Evolutionary conservation across 2,797 vertebrate genomes (phyloP).

Genomic region (Mus spretus): DNA sequence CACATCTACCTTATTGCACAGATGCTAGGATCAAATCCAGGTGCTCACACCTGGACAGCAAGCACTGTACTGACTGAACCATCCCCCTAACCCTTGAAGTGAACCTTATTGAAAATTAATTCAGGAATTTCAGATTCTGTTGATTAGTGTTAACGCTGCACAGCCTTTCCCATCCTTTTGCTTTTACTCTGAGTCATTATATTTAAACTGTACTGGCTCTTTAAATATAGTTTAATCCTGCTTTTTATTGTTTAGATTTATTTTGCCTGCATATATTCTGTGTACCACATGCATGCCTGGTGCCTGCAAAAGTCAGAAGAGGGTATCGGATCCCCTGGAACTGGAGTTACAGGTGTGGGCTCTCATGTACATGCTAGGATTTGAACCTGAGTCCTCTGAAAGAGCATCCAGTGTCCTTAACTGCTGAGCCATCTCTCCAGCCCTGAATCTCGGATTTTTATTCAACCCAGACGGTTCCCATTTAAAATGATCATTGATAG

Average conservation of each 20-base stretch:
- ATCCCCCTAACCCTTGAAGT: not conserved
- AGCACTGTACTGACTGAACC: not conserved
- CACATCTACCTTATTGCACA: not conserved
- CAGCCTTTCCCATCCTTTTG: not conserved
- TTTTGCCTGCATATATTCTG: not conserved
- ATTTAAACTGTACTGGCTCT: not conserved
- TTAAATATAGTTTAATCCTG: not conserved
- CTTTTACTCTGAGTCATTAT: not conserved
- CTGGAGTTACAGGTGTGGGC: not conserved
- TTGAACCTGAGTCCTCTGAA: not conserved
- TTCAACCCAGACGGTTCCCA: not conserved
- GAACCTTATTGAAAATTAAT: constrained; percentile 7
- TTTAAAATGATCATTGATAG: not conserved
- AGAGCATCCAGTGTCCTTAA: not conserved
- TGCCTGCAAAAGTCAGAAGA: not conserved
- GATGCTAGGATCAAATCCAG: not conserved
- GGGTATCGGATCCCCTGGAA: not conserved
- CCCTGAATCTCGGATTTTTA: not conserved
- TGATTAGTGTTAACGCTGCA: not conserved
- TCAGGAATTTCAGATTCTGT: not conserved
- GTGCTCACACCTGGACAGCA: not conserved
- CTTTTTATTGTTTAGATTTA: not conserved
- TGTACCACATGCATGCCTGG: not conserved
- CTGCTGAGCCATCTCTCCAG: not conserved
- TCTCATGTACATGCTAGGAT: no score